Evolutionary conservation across 1,140 invertebrate species (phyloP).

Genomic region (Leptinotarsa undecemlineata): DNA sequence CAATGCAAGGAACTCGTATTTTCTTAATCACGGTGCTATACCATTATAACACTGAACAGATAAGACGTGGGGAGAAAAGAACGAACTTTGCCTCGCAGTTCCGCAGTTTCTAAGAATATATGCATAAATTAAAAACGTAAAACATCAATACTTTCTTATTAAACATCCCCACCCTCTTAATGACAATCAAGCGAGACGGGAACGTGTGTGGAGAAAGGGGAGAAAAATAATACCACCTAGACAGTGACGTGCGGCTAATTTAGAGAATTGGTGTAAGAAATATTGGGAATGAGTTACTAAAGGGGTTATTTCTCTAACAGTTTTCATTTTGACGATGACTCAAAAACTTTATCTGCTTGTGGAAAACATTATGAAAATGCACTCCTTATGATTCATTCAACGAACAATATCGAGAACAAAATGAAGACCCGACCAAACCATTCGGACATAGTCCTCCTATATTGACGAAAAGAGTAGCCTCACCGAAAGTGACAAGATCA

Average conservation of each 20-base stretch:
- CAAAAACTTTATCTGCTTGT: too few species aligned
- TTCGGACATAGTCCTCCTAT: too few species aligned
- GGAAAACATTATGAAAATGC: too few species aligned
- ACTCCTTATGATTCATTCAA: too few species aligned
- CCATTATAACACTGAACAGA: constrained; percentile 24
- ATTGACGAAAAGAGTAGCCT: too few species aligned
- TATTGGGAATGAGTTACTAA: not conserved
- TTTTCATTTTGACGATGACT: too few species aligned
- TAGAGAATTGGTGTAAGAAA: not conserved
- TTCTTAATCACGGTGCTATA: constrained; percentile 36
- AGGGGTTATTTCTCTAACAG: not conserved
- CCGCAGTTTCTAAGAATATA: constrained; percentile 51
- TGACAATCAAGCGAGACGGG: constrained; percentile 52
- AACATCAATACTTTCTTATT: constrained; percentile 58
- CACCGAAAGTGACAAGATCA: too few species aligned
- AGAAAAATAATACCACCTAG: constrained; percentile 24
- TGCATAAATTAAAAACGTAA: constrained; percentile 53
- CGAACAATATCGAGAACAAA: too few species aligned
- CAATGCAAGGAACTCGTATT: constrained; percentile 40
- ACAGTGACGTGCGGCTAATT: constrained; percentile 12
- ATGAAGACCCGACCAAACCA: too few species aligned
- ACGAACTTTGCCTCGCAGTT: constrained; percentile 23
- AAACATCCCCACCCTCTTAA: constrained; percentile 52
- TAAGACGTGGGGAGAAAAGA: constrained; percentile 30
- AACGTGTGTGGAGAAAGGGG: constrained; percentile 28